These are phyloP conservation scores for Neolamprologus ventralis DNA, from an alignment of 2,113 vertebrate species.

Conservation along the genomic window DNA sequence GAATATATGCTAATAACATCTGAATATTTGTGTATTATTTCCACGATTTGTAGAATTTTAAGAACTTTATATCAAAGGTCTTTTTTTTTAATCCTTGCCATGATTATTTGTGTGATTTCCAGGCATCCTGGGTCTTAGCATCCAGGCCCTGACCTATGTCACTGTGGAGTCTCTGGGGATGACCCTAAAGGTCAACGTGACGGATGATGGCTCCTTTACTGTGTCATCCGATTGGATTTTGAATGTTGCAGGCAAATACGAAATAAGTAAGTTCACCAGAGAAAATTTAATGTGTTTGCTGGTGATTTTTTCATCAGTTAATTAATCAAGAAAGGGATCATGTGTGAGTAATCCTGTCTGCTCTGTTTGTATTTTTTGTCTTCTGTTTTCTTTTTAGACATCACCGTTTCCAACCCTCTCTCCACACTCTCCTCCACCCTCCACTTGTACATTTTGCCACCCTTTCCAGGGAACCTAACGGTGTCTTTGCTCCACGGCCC, in stretches of 20 bases:
- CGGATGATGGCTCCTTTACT: constrained; percentile 24
- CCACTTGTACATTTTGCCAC: not conserved
- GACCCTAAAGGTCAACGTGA: constrained; percentile 17
- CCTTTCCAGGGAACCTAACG: not conserved
- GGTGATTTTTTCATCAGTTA: not conserved
- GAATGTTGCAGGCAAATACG: not conserved
- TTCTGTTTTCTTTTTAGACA: not conserved
- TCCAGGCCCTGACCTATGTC: not conserved
- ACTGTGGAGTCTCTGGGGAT: constrained; percentile 27
- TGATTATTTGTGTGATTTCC: not conserved
- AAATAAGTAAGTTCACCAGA: constrained; percentile 5
- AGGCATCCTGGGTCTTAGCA: not conserved
- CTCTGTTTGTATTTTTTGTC: not conserved
- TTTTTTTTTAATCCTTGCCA: not conserved
- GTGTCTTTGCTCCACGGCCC: not conserved
- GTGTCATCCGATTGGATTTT: not conserved
- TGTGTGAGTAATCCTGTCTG: not conserved
- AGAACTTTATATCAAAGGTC: not conserved
- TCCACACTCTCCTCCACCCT: constrained; percentile 1
- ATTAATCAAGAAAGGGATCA: not conserved
- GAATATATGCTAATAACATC: not conserved
- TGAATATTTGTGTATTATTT: not conserved
- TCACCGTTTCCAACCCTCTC: not conserved
- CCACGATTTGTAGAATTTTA: not conserved
- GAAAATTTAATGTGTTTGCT: not conserved